A percentile compares a stretch with the other conserved stretches of the same genome.
These are phyloP conservation scores for Papilio dardanus DNA, from an alignment of 1,140 invertebrate genomes.

Conservation along the genomic window DNA sequence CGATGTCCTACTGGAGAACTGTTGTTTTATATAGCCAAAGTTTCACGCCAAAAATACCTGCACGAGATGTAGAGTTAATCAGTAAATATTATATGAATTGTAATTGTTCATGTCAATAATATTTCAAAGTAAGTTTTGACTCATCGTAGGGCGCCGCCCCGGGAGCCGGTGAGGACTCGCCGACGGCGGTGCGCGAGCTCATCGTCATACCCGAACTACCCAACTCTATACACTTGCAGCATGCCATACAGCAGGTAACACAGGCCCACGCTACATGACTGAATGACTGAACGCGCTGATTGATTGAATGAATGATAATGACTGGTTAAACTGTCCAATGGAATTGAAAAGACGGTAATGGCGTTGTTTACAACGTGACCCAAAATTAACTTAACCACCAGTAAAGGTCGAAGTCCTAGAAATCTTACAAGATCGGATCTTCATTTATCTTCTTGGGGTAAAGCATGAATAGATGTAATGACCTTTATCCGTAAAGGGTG, in stretches of 20 bases:
- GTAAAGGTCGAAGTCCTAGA: too few species aligned
- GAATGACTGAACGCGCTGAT: neutral
- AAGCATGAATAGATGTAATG: too few species aligned
- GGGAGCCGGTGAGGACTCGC: conserved; percentile 56
- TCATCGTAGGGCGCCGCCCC: conserved; percentile 54
- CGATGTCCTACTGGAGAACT: neutral
- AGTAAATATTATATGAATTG: too few species aligned
- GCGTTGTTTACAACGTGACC: too few species aligned
- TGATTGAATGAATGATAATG: too few species aligned
- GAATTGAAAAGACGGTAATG: neutral
- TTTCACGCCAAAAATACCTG: neutral
- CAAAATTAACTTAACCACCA: too few species aligned
- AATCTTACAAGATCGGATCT: too few species aligned
- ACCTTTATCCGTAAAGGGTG: neutral
- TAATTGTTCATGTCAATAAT: too few species aligned
- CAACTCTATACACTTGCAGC: conserved; percentile 73
- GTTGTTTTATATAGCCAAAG: neutral
- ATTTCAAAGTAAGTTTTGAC: neutral
- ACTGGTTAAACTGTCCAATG: too few species aligned
- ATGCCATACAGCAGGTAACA: conserved; percentile 79
- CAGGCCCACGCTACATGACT: too few species aligned
- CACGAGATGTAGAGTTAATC: neutral
- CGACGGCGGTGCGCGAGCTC: conserved; percentile 66
- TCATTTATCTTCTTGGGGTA: too few species aligned
- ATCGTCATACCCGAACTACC: conserved; percentile 78